Evolutionary conservation across 1,140 invertebrate genomes (phyloP).

Genomic region (Venustaconcha ellipsiformis): DNA sequence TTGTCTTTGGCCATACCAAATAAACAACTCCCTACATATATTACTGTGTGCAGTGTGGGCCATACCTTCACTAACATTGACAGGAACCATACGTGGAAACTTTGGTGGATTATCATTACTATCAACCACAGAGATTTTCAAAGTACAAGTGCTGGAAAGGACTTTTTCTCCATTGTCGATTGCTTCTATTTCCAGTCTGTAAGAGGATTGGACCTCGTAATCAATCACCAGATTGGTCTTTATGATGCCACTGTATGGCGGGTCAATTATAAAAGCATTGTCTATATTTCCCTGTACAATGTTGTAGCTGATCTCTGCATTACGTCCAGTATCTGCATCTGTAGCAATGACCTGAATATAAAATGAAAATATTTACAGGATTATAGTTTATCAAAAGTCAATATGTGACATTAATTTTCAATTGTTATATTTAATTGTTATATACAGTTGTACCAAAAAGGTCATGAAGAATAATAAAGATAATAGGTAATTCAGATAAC

Average conservation of each 20-base stretch:
- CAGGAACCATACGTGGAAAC: constrained; percentile 40
- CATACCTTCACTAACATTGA: constrained; percentile 70
- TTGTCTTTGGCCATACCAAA: too few species aligned
- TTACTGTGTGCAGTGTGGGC: constrained; percentile 46
- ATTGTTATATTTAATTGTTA: not conserved
- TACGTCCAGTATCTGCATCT: constrained; percentile 87
- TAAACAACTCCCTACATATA: too few species aligned
- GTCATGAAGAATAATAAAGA: not conserved
- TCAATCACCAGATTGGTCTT: constrained; percentile 95
- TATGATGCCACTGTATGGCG: constrained; percentile 92
- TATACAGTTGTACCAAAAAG: not conserved
- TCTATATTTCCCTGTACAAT: constrained; percentile 97
- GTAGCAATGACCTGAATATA: constrained; percentile 79
- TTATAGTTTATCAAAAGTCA: not conserved
- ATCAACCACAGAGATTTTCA: constrained; percentile 82
- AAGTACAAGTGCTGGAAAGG: constrained; percentile 73
- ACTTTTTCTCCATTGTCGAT: constrained; percentile 51
- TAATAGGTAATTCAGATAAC: not conserved
- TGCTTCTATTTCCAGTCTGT: constrained; percentile 75
- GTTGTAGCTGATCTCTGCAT: constrained; percentile 89
- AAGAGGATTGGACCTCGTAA: constrained; percentile 90
- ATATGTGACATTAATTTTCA: not conserved
- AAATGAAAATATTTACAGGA: not conserved
- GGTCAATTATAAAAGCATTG: constrained; percentile 94
- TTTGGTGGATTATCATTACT: constrained; percentile 81